These are phyloP conservation scores for Turdus rufiventris DNA, from an alignment of 2,113 vertebrate species.

Conservation along the genomic window DNA sequence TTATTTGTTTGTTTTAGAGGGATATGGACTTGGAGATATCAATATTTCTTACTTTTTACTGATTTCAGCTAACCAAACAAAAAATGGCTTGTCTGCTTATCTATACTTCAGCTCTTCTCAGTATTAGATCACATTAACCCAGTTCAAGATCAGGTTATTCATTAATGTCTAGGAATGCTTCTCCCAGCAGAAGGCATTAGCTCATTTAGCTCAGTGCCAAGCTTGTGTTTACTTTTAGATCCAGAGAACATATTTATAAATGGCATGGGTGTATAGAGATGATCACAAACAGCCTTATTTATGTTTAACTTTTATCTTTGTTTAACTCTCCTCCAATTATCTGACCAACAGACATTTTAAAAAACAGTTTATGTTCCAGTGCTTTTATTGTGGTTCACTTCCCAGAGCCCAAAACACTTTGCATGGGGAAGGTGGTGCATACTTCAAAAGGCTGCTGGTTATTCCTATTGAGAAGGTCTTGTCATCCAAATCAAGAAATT, in stretches of 20 bases:
- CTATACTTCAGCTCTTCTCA: background rate
- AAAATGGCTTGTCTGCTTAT: background rate
- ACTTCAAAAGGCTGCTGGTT: background rate
- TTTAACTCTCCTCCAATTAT: background rate
- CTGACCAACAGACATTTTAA: background rate
- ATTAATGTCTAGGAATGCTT: background rate
- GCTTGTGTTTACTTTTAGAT: background rate
- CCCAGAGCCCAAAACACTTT: background rate
- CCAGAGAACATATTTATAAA: background rate
- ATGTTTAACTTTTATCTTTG: background rate
- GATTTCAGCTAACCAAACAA: background rate
- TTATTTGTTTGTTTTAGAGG: background rate
- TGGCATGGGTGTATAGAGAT: background rate
- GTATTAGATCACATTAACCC: background rate
- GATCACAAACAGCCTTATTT: background rate
- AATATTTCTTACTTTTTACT: background rate
- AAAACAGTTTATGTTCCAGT: background rate
- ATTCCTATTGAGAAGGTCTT: background rate
- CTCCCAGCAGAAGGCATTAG: background rate
- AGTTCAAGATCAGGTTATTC: background rate
- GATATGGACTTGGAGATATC: background rate
- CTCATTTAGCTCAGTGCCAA: background rate
- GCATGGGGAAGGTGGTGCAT: background rate
- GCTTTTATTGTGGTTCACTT: background rate
- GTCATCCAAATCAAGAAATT: background rate